Evolutionary conservation across 2,113 vertebrate genomes (phyloP), one percentile per base, ranked within the genome.

Genomic region (Channa argus): DNA sequence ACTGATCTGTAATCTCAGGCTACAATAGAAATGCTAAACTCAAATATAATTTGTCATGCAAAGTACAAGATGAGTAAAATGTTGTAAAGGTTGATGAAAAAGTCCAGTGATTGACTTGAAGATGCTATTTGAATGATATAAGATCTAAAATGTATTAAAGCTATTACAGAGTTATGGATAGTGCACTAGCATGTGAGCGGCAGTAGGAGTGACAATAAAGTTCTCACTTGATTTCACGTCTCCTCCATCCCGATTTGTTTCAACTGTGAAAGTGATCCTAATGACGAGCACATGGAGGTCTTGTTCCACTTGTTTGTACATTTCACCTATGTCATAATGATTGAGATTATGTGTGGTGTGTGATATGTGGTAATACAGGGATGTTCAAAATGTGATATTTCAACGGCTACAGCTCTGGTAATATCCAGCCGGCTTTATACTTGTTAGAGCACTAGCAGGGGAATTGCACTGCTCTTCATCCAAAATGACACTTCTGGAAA

Each of bases 261-360:
- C 68, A 53, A 14, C 51, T 13, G 41, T 63, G 59, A 79, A 45
- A 73, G 24, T 7, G 0, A 45, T 6, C 11, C 63, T 73, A 55
- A 80, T 73, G 77, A 80, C 58, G 71, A 75, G 24, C 24, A 24
- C 24, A 24, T 24, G 24, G 24, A 24, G 24, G 24, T 24, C 24
- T 24, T 24, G 24, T 24, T 24, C 24, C 24, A 24, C 24, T 24
- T 24, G 24, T 73, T 38, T 6, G 33, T 43, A 13, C 36, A 10
- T 63, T 33, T 63, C 9, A 55, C 15, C 46, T 71, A 36, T 70
- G 41, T 5, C 52, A 52, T 58, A 43, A 52, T 11, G 5, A 52
- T 54, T 3, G 44, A 54, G 11, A 15, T 53, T n/a, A n/a, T n/a
- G n/a, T n/a, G n/a, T n/a, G n/a, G n/a, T n/a, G n/a, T n/a, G n/a